phyloP scores from a whole-genome alignment of 2,888 invertebrate genomes.

The Amorpha juglandis region DNA sequence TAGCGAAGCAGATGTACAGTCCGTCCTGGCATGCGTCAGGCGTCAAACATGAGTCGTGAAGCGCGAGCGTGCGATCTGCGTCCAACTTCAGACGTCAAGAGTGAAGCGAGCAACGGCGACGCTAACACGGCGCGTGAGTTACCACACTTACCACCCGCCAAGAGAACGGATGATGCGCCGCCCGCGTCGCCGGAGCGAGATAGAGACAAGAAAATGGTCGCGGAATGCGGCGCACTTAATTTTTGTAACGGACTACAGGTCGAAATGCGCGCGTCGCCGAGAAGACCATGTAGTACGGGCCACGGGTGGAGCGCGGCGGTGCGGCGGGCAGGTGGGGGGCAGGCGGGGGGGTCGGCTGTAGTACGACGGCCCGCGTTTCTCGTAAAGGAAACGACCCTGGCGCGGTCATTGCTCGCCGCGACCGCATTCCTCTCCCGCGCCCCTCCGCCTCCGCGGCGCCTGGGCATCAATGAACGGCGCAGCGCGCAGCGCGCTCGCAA shows the following conservation, averaged over 20 bases:
- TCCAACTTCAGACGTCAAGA: conserved; percentile 3
- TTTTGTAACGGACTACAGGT: conserved; percentile 82
- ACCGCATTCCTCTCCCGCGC: conserved; percentile 78
- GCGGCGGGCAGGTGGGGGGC: conserved; percentile 43
- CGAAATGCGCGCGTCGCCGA: conserved; percentile 78
- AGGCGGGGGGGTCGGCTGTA: conserved; percentile 68
- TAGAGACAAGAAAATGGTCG: conserved; percentile 63
- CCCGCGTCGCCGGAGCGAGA: conserved; percentile 50
- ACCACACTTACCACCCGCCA: conserved; percentile 31
- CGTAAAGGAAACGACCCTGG: conserved; percentile 84
- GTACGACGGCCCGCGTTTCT: conserved; percentile 81
- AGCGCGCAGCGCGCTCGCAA: conserved; percentile 80
- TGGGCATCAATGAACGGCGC: conserved; percentile 83
- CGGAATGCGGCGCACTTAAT: conserved; percentile 82
- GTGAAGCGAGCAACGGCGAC: conserved; percentile 3
- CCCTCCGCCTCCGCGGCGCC: conserved; percentile 67
- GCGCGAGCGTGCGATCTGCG: background rate
- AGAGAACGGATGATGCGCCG: conserved; percentile 39
- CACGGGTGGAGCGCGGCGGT: conserved; percentile 25
- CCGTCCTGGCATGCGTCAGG: background rate
- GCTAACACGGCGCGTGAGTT: background rate
- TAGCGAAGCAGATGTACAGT: background rate
- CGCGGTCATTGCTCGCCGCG: conserved; percentile 84
- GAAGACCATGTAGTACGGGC: conserved; percentile 74
- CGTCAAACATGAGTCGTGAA: background rate